Conservation (phyloP, 2,888 invertebrate species). For the Leptinotarsa rubiginosa region DNA sequence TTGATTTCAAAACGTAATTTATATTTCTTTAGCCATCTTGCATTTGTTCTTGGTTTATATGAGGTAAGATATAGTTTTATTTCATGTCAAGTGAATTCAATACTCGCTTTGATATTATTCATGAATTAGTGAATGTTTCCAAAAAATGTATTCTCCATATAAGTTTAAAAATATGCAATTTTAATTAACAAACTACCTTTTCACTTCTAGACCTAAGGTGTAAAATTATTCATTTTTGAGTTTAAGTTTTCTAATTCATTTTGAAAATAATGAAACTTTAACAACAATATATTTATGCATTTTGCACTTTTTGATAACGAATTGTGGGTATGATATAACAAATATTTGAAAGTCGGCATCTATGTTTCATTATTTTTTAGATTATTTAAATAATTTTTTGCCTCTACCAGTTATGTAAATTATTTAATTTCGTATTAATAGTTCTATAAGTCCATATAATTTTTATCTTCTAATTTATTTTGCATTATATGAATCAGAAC, state of each 20-base stretch:
- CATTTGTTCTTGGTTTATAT: background rate
- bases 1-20: background rate
- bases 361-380: constrained; percentile 19
- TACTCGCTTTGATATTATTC: background rate
- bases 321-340: background rate
- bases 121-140: background rate
- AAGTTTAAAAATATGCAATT: background rate
- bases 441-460: constrained; percentile 14
- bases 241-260: too few relatives aligned
- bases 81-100: background rate
- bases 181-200: background rate
- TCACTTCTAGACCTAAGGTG: too few relatives aligned
- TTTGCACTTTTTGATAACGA: background rate
- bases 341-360: constrained; percentile 24
- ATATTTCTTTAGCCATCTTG: background rate
- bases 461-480: constrained; percentile 24
- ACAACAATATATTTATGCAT: background rate
- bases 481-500: constrained; percentile 11
- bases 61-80: background rate
- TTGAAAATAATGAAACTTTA: too few relatives aligned
- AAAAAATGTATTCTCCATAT: background rate
- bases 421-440: constrained; percentile 27
- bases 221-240: too few relatives aligned
- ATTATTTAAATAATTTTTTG: constrained; percentile 19
- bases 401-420: constrained; percentile 29